Base-by-base conservation (phyloP, 2,888 invertebrate species). In the Prenolepis imparis region DNA sequence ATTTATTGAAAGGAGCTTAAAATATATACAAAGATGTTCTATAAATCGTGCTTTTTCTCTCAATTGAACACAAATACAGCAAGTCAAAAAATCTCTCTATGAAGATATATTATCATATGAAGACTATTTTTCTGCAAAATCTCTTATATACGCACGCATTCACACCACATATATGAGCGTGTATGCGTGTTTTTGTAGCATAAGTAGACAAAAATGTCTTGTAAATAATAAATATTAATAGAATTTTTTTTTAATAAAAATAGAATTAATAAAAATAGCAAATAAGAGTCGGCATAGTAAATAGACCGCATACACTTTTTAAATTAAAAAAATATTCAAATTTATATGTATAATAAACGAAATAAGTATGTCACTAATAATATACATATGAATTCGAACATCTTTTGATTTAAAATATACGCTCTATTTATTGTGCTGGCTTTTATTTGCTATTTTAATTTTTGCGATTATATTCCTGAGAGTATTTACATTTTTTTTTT, bases 1-100 rank as follows among this genome's bases (percentile, higher is more conserved):
- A 44, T 70, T 68, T 72, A 39, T 59, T 1, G 9, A 36, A 44
- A 44, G 18, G 41, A 44, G 12, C n/a, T 59, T 59, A 36, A 77
- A 67, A 24, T 18, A 24, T 70, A 36, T 12, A 48, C 18, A 48
- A 18, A 67, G 1, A 55, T 70, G 24, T 78, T 39, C 21, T 11
- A 55, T 39, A 28, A 66, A 8, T 24, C 12, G 11, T 57, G 15
- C 6, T 28, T 15, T 11, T 75, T 67, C 41, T 41, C 21, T 21
- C 44, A 41, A 57, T 15, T 44, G 18, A 44, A 64, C 11, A 41
- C 21, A 32, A 77, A 68, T 32, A 12, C 9, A 28, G 28, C 28
- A 78, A 59, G 2, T 44, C 0, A n/a, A 78, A n/a, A 78, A 41
- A 32, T 68, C 5, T 73, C 4, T 77, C 28, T 11, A 24, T 18